Conservation (phyloP, 2,888 invertebrate species). For the Drosophila gaucha region DNA sequence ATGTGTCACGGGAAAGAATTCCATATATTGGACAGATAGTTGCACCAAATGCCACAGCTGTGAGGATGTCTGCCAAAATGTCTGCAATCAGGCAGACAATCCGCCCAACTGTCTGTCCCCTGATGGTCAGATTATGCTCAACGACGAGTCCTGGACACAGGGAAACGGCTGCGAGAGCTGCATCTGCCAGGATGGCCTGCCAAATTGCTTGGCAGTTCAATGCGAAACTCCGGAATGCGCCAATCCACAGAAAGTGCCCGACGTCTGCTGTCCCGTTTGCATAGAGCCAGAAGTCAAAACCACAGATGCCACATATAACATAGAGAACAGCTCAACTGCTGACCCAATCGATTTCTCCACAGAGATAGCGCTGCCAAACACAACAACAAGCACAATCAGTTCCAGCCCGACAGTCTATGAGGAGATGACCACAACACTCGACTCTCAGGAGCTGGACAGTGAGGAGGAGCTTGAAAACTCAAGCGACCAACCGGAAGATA, state of each 20-base stretch:
- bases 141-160: slow-evolving; percentile 72
- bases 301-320: slow-evolving; percentile 6
- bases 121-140: slow-evolving; percentile 49
- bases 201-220: slow-evolving; percentile 54
- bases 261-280: slow-evolving; percentile 81
- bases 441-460: neutral
- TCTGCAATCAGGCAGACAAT: slow-evolving; percentile 17
- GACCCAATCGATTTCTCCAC: no score
- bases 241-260: slow-evolving; percentile 60
- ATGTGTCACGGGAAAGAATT: slow-evolving; percentile 62
- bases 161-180: slow-evolving; percentile 70
- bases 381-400: no score
- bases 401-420: no score
- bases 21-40: slow-evolving; percentile 31
- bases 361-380: no score
- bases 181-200: slow-evolving; percentile 61
- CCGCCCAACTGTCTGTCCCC: slow-evolving; percentile 41
- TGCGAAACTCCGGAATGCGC: slow-evolving; percentile 71
- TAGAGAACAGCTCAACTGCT: neutral
- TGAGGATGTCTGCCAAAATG: slow-evolving; percentile 8
- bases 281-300: slow-evolving; percentile 21
- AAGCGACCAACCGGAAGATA: neutral
- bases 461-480: neutral
- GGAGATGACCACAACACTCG: no score
- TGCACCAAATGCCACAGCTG: slow-evolving; percentile 78